Percentiles rank a stretch among this genome's conserved stretches.
Evolutionary conservation across 2,888 invertebrate species (phyloP).

Genomic region (Hyppa rectilinea): DNA sequence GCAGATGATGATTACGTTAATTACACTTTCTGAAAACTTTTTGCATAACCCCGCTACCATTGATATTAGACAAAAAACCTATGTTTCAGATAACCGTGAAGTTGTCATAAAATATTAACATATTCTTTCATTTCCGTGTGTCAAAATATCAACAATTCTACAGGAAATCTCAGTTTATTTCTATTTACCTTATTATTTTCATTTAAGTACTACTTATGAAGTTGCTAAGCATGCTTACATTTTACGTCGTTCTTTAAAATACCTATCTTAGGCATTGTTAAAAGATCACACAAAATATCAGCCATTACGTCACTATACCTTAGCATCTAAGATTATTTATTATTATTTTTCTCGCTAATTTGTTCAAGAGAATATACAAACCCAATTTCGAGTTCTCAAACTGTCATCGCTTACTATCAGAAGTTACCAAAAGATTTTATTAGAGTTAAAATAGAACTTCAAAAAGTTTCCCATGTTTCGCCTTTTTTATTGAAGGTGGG

Average conservation of each 20-base stretch:
- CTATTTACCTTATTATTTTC: background rate
- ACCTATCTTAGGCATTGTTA: background rate
- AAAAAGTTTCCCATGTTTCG: background rate
- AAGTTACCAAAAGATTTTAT: background rate
- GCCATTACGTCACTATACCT: background rate
- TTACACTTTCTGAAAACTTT: background rate
- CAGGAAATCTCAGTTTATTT: background rate
- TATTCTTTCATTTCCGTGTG: background rate
- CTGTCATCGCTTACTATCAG: background rate
- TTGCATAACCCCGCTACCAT: background rate
- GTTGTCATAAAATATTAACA: background rate
- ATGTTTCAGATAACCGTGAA: background rate
- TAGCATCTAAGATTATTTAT: background rate
- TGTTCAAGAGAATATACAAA: no score
- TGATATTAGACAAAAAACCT: background rate
- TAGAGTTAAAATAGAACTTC: background rate
- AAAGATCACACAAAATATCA: background rate
- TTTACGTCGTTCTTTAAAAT: background rate
- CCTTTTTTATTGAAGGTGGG: no score
- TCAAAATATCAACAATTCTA: background rate
- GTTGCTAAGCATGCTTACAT: background rate
- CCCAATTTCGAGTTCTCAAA: background rate
- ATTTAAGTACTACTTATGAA: background rate
- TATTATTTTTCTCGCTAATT: no score
- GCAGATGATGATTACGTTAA: no score